Base-by-base conservation (phyloP, 2,113 vertebrate genomes). In the Forbesichthys agassizii region DNA sequence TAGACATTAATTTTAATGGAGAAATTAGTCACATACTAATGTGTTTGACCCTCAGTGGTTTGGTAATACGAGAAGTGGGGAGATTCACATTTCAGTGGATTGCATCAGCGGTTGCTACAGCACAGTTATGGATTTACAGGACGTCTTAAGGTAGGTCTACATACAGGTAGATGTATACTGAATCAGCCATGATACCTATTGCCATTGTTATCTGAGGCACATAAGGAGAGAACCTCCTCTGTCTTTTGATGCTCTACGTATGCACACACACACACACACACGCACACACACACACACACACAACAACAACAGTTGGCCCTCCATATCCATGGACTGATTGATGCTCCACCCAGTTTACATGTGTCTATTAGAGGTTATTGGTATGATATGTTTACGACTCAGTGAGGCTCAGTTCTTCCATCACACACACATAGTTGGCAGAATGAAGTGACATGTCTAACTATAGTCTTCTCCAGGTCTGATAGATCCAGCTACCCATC, bases 401-500 rank as follows among this genome's bases (percentile, higher is more conserved):
- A 20, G 20, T 27, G 9, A 61, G 69, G 59, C 73, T 88, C 60
- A 75, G 13, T 71, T 74, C 84, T 90, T 91, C 89, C 88, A 87
- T 84, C 80, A 55, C 76, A 62, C 48, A 46, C 77, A 65, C 79
- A 65, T 66, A 79, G 71, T 48, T 77, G 70, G 70, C 66, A 70
- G 78, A 64, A 76, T 6, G 64, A 80, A 77, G 75, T 79, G 76
- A 88, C 79, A 83, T 82, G 64, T 86, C 82, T 88, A 86, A 87
- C 78, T 86, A 85, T 86, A 89, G 78, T 76, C 66, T 71, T 79
- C 61, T 69, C 52, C 48, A 18, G 66, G 79, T 82, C 64, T 68
- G 51, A 61, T 76, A 80, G 73, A 87, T 86, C 84, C 80, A 51
- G 75, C 81, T 81, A 82, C 74, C 33, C 62, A 68, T 62, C 55